Conservation (phyloP, 2,797 vertebrate species). For the Benthosema pterotum region DNA sequence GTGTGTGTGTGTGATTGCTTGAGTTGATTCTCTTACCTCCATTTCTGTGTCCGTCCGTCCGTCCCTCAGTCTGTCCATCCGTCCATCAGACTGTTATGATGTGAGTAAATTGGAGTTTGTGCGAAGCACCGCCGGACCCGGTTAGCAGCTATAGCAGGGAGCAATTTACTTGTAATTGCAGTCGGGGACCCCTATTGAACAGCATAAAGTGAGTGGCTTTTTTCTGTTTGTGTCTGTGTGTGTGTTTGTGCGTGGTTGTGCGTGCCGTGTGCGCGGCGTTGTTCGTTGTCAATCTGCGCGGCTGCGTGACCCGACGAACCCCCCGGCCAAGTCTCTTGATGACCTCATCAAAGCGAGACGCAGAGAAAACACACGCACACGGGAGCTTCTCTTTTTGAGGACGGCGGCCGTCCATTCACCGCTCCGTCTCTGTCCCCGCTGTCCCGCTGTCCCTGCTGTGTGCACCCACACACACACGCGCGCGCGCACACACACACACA, state of each 20-base stretch:
- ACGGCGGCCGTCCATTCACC: slow-evolving; percentile 71
- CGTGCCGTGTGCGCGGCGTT: too few relatives aligned
- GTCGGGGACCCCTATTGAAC: slow-evolving; percentile 66
- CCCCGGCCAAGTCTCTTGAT: slow-evolving; percentile 66
- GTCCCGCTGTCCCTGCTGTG: too few relatives aligned
- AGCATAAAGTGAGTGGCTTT: slow-evolving; percentile 70
- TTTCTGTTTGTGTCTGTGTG: slow-evolving; percentile 6
- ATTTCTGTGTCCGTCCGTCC: too few relatives aligned
- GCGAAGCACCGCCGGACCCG: slow-evolving; percentile 42
- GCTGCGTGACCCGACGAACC: slow-evolving; percentile 61
- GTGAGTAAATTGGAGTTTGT: slow-evolving; percentile 56
- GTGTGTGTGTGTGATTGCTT: too few relatives aligned
- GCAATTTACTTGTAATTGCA: slow-evolving; percentile 70
- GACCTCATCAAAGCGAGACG: slow-evolving; percentile 74
- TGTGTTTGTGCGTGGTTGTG: too few relatives aligned
- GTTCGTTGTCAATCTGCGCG: slow-evolving; percentile 64
- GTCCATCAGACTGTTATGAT: background rate
- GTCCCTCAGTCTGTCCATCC: too few relatives aligned
- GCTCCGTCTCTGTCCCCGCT: slow-evolving; percentile 69
- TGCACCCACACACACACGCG: background rate
- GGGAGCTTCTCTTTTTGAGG: slow-evolving; percentile 66
- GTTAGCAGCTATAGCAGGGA: slow-evolving; percentile 46
- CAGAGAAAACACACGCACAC: slow-evolving; percentile 69
- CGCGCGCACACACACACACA: slow-evolving; percentile 3
- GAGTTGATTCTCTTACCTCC: too few relatives aligned